Base-by-base conservation (phyloP, 2,888 invertebrate species). In the Endotricha flammealis region DNA sequence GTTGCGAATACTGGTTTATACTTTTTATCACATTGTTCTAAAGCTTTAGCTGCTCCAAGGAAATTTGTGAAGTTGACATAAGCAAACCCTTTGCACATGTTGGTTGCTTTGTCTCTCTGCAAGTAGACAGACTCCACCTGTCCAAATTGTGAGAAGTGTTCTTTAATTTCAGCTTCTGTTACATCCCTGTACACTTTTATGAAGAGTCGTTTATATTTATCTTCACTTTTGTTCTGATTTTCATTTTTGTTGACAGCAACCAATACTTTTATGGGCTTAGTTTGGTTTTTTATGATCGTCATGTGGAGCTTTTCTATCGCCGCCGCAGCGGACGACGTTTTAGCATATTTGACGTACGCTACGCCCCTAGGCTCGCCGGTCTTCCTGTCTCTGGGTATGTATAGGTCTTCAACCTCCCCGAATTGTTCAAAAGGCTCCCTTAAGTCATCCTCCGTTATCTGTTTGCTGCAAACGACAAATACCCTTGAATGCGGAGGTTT, bases 1-100 rank as follows among this genome's bases (percentile, higher is more conserved):
- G 94, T 94, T 1, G 97, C 97, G 87, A 97, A 97, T 29, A 96
- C 94, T 12, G 97, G 93, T 74, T 93, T 95, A 70, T 92, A 96
- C 58, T 91, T 92, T 39, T 89, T 88, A 54, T 96, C 95, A 76
- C 97, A 97, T 46, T 93, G 92, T 79, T 98, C 97, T 70, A 90
- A 94, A 0, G 97, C 97, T 50, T 90, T 88, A 1, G 97, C 97
- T 7, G 97, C 95, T 73, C 94, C 91, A 35, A 92, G 91, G 62
- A 95, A 93, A 55, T 92, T 76, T 27, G 66, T 69, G 41, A 95
- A 99, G 65, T 95, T 92, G 4, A 99, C 90, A 75, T 94, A 99
- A 6, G 94, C 99, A 83, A 93, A 97, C 2, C 98, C 98, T 77
- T 93, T 95, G 39, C 92, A 91, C 45, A 90, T 90, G 3, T 95